Conservation (phyloP, 2,113 vertebrate genomes). For the Miniopterus natalensis region DNA sequence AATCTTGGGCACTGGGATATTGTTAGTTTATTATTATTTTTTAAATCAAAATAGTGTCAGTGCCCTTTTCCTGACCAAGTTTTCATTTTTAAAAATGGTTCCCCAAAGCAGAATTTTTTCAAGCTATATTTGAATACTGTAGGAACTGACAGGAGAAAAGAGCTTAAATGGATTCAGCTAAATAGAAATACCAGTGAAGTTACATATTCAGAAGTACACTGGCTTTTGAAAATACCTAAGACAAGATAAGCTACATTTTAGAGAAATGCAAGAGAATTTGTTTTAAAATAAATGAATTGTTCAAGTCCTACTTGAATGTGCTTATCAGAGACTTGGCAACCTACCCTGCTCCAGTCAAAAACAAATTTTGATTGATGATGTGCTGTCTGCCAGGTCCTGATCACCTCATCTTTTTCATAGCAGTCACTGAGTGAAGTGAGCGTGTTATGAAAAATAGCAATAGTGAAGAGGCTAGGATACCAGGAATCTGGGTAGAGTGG, state of each 20-base stretch:
- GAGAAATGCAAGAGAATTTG: neutral
- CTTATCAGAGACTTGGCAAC: neutral
- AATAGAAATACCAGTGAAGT: constrained; percentile 31
- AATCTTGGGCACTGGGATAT: neutral
- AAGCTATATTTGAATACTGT: neutral
- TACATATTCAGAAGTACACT: neutral
- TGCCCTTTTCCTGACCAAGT: neutral
- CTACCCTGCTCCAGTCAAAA: neutral
- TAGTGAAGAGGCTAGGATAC: neutral
- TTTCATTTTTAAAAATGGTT: constrained; percentile 1
- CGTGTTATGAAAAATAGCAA: neutral
- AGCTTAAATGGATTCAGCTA: constrained; percentile 2
- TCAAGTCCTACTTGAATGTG: neutral
- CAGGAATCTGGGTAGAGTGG: neutral
- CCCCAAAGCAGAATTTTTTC: neutral
- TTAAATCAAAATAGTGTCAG: neutral
- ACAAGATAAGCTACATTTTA: constrained; percentile 26
- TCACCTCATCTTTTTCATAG: constrained; percentile 6
- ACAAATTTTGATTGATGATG: neutral
- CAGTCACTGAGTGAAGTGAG: neutral
- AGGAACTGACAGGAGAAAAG: neutral
- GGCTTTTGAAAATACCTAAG: constrained; percentile 12
- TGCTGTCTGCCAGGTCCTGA: neutral
- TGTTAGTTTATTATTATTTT: neutral
- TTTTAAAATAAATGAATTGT: constrained; percentile 25